Conservation (phyloP, 2,888 invertebrate species). For the Julus scandinavius region DNA sequence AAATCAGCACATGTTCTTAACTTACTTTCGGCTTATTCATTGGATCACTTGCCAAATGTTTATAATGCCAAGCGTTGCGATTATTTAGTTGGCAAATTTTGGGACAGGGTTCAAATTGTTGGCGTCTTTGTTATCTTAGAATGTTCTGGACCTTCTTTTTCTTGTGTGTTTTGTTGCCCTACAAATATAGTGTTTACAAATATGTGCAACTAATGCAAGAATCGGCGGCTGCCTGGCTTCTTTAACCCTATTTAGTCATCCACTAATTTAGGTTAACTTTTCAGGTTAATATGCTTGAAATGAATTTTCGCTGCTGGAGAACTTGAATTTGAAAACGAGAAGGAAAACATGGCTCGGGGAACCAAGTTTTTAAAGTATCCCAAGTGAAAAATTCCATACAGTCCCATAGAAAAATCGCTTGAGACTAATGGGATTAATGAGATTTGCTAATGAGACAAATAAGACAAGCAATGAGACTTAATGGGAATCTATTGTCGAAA, state of each 20-base stretch:
- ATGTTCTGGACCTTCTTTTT: not conserved
- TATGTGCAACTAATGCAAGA: constrained; percentile 21
- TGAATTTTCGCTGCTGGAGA: not conserved
- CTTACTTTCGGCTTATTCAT: not conserved
- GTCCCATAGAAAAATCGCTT: too few relatives aligned
- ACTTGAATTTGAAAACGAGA: constrained; percentile 10
- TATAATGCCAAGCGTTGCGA: not conserved
- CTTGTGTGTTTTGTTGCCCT: not conserved
- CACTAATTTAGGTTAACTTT: constrained; percentile 11
- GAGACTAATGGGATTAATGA: too few relatives aligned
- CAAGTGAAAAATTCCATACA: too few relatives aligned
- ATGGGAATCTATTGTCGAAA: too few relatives aligned
- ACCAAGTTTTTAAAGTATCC: too few relatives aligned
- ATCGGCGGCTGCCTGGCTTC: not conserved
- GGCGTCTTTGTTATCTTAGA: not conserved
- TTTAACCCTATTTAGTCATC: constrained; percentile 1
- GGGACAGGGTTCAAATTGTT: constrained; percentile 3
- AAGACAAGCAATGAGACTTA: too few relatives aligned
- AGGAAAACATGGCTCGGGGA: not conserved
- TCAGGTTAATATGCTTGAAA: constrained; percentile 17
- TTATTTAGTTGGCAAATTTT: not conserved
- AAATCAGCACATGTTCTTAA: not conserved
- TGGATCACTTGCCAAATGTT: not conserved
- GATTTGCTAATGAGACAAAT: too few relatives aligned
- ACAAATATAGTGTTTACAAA: not conserved